Evolutionary conservation across 2,797 vertebrate species (phyloP), one percentile per base, ranked within the genome.

Genomic region (Sandelia bainsii): DNA sequence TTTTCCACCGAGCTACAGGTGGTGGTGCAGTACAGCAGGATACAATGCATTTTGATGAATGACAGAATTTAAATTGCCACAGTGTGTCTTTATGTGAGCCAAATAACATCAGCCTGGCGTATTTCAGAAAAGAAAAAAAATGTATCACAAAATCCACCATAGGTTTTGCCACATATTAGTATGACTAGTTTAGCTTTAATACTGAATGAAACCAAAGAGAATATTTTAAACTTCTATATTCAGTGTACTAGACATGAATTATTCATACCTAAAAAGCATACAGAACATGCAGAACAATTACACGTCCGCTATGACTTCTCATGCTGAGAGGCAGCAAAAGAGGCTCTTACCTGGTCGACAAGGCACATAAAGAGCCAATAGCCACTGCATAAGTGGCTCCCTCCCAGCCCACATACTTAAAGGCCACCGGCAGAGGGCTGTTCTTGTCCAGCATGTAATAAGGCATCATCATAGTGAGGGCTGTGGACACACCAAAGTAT

Each of bases 391-490:
- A 98, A 62, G 95, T 98, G 79, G 97, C 98, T 17, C 95, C 96
- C 44, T 95, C 95, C 98, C 98, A 99, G 84, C 93, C 94, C 61
- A 98, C 95, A 0, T 97, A 93, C 70, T 93, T 96, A 91, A 99
- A 99, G 77, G 98, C 98, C 9, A 94, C 95, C 0, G 98, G 98
- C 87, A 99, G 93, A 0, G 98, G 98, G 82, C 97, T 99, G 67
- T 96, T 94, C 42, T 90, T 93, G 85, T 99, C 97, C 89, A 99
- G 93, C 91, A 95, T 53, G 91, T 96, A 97, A 88, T 98, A 99
- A 0, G 98, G 98, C 97, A 99, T 98, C 97, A 99, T 98, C 77
- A 98, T 91, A 0, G 97, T 99, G 70, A 99, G 96, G 46, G 98
- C 97, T 0, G 97, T 97, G 0, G 98, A 99, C 56, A 99, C 98